Evolutionary conservation across 2,797 vertebrate genomes (phyloP), one percentile per base, ranked within the genome.

Genomic region (Botia almorhae): DNA sequence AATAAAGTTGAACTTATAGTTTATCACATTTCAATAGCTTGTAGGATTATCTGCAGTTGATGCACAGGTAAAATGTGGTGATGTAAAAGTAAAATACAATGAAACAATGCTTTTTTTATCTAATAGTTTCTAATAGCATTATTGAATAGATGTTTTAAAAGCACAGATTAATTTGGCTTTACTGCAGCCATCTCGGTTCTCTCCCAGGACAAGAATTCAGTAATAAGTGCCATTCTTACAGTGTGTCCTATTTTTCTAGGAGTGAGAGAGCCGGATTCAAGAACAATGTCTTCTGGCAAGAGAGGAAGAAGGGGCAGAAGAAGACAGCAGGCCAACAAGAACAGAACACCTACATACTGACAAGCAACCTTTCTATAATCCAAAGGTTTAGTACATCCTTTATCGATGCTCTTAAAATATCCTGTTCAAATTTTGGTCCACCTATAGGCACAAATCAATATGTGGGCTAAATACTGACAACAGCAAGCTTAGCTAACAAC

Each of bases 101-200:
- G 23, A 0, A 50, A 51, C 58, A 63, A 29, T 10, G 26, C 17
- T 16, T 11, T 17, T 0, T 3, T 19, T 29, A 43, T 64, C 2
- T 6, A 19, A 48, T 11, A 21, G 33, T 64, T 14, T n/a, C n/a
- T n/a, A 7, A 1, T 16, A 0, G 2, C 4, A 68, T 29, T 16
- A 13, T 23, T 69, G 0, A 60, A 60, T 11, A 17, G 0, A 58
- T 79, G 48, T 56, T 81, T 14, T 2, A 83, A 82, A 87, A 82
- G 81, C 68, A 75, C 29, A 77, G 77, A 82, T 87, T 91, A 90
- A 92, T 90, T 90, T 88, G 82, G 85, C 84, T 86, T 82, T 72
- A 60, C 84, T 76, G 88, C 79, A 88, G 83, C 85, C 88, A 43
- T 69, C 82, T 84, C 6, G 43, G 81, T 81, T 87, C 81, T 78